Percentiles rank a stretch among this genome's conserved stretches.
Conservation (phyloP, 2,888 invertebrate genomes). For the Capitulum mitella region DNA sequence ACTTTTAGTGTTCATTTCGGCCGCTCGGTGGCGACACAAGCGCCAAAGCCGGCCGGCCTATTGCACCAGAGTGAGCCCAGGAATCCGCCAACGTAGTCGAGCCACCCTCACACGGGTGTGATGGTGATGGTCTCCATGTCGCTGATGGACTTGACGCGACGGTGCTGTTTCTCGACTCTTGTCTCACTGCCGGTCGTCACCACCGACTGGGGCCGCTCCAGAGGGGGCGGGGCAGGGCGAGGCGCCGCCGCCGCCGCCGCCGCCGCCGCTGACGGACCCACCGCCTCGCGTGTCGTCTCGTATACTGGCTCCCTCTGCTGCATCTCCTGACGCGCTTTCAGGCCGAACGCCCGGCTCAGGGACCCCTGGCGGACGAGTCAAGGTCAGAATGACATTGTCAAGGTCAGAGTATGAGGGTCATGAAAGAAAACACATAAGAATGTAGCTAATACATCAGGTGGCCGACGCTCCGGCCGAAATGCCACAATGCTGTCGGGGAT, state of each 20-base stretch:
- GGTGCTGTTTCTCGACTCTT: slow-evolving; percentile 37
- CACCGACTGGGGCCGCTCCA: slow-evolving; percentile 44
- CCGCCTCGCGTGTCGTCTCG: slow-evolving; percentile 27
- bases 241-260: slow-evolving; percentile 1
- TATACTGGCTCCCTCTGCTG: slow-evolving; percentile 26
- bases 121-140: slow-evolving; percentile 58
- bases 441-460: no score
- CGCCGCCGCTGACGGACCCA: slow-evolving; percentile 17
- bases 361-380: slow-evolving; percentile 55
- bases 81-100: neutral
- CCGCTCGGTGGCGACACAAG: neutral
- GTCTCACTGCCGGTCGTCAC: slow-evolving; percentile 28
- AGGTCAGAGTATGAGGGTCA: no score
- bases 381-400: no score
- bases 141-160: slow-evolving; percentile 64
- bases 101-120: slow-evolving; percentile 44
- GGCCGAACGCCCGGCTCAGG: slow-evolving; percentile 62
- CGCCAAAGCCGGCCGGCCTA: neutral
- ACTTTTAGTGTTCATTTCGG: neutral
- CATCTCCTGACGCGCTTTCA: slow-evolving; percentile 42
- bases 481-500: no score
- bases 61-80: neutral
- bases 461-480: no score
- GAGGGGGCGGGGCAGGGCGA: slow-evolving; percentile 41
- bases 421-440: no score